phyloP scores from a whole-genome alignment of 2,113 vertebrate genomes.

The Chloroceryle aenea region DNA sequence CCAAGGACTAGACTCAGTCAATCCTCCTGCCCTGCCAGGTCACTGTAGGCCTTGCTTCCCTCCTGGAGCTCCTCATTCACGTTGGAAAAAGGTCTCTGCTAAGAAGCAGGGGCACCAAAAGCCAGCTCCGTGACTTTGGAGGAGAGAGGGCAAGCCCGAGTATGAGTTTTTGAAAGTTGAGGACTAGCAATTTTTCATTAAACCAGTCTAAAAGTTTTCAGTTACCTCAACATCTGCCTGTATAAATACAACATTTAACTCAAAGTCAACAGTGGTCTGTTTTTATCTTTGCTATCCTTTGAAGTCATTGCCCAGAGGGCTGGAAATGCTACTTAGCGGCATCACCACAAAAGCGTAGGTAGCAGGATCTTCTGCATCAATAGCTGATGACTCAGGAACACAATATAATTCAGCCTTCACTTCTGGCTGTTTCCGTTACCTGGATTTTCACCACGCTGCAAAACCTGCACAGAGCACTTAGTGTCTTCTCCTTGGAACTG shows the following conservation, averaged over 20 bases:
- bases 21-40: neutral
- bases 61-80: neutral
- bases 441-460: neutral
- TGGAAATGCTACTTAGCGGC: slow-evolving; percentile 46
- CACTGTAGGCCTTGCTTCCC: neutral
- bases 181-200: neutral
- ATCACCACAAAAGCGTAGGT: neutral
- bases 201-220: neutral
- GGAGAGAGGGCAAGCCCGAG: neutral
- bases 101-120: neutral
- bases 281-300: slow-evolving; percentile 22
- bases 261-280: slow-evolving; percentile 31
- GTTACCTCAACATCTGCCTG: slow-evolving; percentile 18
- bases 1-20: neutral
- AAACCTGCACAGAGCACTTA: neutral
- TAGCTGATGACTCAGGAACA: slow-evolving; percentile 27
- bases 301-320: slow-evolving; percentile 40
- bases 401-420: neutral
- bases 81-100: neutral
- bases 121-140: neutral
- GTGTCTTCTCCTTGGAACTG: neutral
- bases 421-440: slow-evolving; percentile 6
- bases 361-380: slow-evolving; percentile 40
- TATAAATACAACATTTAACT: slow-evolving; percentile 24
- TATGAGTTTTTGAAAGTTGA: neutral